Base-by-base conservation (phyloP, 2,113 vertebrate genomes). In the Carlito syrichta region DNA sequence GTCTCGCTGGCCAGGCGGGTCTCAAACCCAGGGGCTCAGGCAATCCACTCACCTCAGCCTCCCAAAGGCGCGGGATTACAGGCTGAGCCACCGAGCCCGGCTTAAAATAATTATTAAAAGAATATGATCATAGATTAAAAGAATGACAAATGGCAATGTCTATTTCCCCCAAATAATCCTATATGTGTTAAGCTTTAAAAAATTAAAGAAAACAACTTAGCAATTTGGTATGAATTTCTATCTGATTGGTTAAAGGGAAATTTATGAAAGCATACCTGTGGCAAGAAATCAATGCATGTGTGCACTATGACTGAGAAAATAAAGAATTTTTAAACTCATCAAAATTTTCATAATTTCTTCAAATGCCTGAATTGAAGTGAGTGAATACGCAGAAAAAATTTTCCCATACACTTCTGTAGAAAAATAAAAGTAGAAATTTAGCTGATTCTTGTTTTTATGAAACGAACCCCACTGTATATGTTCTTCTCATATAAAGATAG, bases 361-460 rank as follows among this genome's bases (percentile, higher is more conserved):
- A 86, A 78, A 86, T 86, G 62, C 6, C 32, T 96, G 71, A 82
- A 89, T 6, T 71, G 66, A 83, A 78, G 22, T 85, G 84, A 83
- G 32, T 79, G 77, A 63, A 69, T 14, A 52, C 27, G 1, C 63
- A 91, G 63, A 58, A 94, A 81, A 93, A 50, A 14, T 71, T 63
- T 88, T 93, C 66, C 81, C 54, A 82, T 76, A 38, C 17, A 45
- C 17, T 79, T 89, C 89, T 96, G 60, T 32, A 94, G 79, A 86
- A 90, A 96, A 92, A 96, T 40, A 54, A 86, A 89, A 85, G 62
- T 77, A 97, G 38, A 95, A 71, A 79, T 94, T 77, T 68, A 63
- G 25, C 13, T 74, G 48, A 62, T 78, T 94, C n/a, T 71, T 83
- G 30, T 77, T 92, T 87, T 82, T 56, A 32, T 43, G 90, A 84